phyloP scores from a whole-genome alignment of 1,140 invertebrate genomes.

The Hesperophylax magnus region DNA sequence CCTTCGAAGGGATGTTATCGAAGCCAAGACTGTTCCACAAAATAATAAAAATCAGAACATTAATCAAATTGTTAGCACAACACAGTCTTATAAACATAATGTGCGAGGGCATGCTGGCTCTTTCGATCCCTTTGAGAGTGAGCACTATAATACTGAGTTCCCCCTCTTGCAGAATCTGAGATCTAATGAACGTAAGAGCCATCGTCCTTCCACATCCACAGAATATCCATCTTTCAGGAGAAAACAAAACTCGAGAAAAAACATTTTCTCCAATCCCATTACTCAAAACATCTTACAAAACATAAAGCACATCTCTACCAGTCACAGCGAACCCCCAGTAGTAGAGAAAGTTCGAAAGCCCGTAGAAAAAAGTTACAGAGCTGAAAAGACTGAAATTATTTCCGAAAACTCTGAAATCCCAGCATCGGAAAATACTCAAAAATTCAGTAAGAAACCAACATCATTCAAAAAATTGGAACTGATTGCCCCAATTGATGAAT shows the following conservation, averaged over 20 bases:
- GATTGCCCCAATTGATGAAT: constrained; percentile 5
- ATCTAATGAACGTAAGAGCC: constrained; percentile 8
- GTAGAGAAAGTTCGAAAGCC: constrained; percentile 12
- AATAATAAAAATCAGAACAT: constrained; percentile 35
- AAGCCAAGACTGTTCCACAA: constrained; percentile 39
- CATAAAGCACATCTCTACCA: constrained; percentile 32
- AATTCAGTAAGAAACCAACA: constrained; percentile 14
- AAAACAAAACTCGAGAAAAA: constrained; percentile 29
- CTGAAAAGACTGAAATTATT: neutral
- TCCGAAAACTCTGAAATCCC: neutral
- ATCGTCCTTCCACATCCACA: constrained; percentile 38
- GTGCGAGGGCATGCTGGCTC: constrained; percentile 31
- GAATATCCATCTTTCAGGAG: constrained; percentile 30
- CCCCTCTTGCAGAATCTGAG: neutral
- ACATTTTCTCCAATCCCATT: constrained; percentile 33
- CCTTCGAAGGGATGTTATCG: constrained; percentile 57
- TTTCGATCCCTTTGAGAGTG: constrained; percentile 34
- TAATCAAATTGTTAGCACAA: constrained; percentile 47
- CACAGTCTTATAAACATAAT: constrained; percentile 46
- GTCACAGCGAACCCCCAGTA: neutral
- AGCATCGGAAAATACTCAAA: neutral
- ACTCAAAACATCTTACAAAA: constrained; percentile 42
- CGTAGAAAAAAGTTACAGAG: neutral
- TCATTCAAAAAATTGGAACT: constrained; percentile 21
- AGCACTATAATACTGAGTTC: constrained; percentile 28